These are phyloP conservation scores for Rhegmatorhina hoffmannsi DNA, from an alignment of 2,113 vertebrate species.

Conservation along the genomic window DNA sequence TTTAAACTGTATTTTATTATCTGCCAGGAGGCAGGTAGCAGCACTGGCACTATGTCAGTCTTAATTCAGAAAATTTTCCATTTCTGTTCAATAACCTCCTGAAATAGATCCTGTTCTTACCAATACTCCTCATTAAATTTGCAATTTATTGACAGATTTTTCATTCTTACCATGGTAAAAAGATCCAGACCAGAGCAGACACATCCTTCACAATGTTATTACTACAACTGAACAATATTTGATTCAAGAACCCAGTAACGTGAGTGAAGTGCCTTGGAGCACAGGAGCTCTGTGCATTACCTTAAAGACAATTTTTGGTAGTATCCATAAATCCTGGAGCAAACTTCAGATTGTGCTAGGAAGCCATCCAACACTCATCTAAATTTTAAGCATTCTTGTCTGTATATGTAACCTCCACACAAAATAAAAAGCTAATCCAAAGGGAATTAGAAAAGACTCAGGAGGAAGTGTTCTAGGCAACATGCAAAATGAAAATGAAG, in stretches of 20 bases:
- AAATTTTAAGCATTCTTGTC: constrained; percentile 25
- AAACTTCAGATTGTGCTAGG: not conserved
- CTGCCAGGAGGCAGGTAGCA: not conserved
- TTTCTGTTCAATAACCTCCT: not conserved
- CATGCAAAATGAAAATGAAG: not conserved
- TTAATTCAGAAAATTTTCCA: not conserved
- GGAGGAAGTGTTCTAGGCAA: not conserved
- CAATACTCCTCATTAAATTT: not conserved
- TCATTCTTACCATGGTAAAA: not conserved
- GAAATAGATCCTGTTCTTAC: not conserved
- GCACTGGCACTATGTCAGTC: not conserved
- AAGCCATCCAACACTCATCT: constrained; percentile 4
- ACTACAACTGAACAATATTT: not conserved
- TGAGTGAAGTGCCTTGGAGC: not conserved
- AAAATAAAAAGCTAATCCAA: constrained; percentile 37
- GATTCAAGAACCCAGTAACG: not conserved
- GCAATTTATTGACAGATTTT: not conserved
- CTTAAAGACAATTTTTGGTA: not conserved
- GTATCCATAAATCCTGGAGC: not conserved
- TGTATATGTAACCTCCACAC: not conserved
- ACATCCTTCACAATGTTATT: not conserved
- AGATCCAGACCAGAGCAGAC: not conserved
- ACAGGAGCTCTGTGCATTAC: not conserved
- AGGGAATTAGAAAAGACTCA: constrained; percentile 1
- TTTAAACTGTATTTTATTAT: not conserved